Evolutionary conservation across 2,797 vertebrate species (phyloP), one percentile per base, ranked within the genome.

Genomic region (Tauraco hartlaubi): DNA sequence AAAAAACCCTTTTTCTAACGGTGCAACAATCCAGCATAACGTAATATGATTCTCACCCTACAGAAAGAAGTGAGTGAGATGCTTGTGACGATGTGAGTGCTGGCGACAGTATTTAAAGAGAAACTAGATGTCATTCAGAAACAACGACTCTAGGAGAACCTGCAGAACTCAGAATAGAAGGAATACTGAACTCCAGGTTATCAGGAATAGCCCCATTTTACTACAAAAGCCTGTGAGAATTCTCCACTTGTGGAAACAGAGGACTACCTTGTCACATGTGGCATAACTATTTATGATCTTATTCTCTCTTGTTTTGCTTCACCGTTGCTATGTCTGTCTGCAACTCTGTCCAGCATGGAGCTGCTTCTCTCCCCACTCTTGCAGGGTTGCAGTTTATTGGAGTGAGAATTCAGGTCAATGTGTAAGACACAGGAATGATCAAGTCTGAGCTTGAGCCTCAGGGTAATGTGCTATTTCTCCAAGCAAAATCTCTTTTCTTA

Each of bases 401-500:
- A 88, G 11, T 58, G 66, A 95, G 54, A 92, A 86, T 80, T 86
- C 64, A 81, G 62, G 58, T 72, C 85, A 90, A 37, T 0, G 0
- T 66, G n/a, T 81, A 81, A 86, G 62, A 59, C 15, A 37, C 7
- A 55, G 62, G 81, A 95, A 73, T 39, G 33, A 82, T 86, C 82
- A 88, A 94, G 66, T 82, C 63, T 85, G 88, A 95, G 80, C 77
- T 33, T 29, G 35, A 94, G 74, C 79, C 83, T 84, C 55, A 25
- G 88, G n/a, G 59, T 94, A 79, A 94, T 69, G 83, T 84, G 58
- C 93, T 92, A 73, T 95, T 92, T 95, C 88, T 96, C 74, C 90
- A 89, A 95, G 93, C 54, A 82, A 85, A 96, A 91, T 79, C 86
- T 88, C 78, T 91, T 93, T 88, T 95, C 83, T 93, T 85, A 77